Evolutionary conservation across 2,888 invertebrate genomes (phyloP), one percentile per base, ranked within the genome.

Genomic region (Cheilosia grossa): DNA sequence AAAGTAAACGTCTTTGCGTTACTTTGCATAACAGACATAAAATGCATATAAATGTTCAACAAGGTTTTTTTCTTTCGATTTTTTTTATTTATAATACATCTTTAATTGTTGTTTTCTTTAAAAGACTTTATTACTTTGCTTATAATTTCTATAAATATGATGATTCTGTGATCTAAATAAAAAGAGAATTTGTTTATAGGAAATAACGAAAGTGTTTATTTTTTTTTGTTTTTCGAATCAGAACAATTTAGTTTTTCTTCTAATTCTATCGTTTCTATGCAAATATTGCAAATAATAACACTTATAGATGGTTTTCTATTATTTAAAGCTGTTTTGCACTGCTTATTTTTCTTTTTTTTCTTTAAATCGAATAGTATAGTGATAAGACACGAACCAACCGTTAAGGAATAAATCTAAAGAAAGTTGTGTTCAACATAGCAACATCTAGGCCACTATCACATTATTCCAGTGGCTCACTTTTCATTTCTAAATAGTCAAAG

Each of bases 281-380:
- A 83, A 83, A 83, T 83, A 83, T 83, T 83, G 83, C 83, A 83
- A 83, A 83, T 83, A 80, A 83, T 69, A 79, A 74, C 74, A 79
- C 63, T 73, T 74, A 40, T 49, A 58, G 74, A 73, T 63, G 53
- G 64, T 58, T 42, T 61, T 59, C 64, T 75, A 75, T 69, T 63
- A 44, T 72, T 77, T 66, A 72, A 77, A 77, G 73, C 67, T 73
- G 27, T 58, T 82, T 82, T 82, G 82, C 67, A 82, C 82, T 78
- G 73, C 13, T 21, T n/a, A n/a, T 53, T 67, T 49, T 67, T 67
- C 37, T 58, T 9, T 40, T 59, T 67, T 44, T 58, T 9, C 9
- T 30, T 69, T 69, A 69, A 63, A 56, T 73, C 17, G 19, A 47
- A 54, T 67, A 61, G 49, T 67, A 54, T 40, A 63, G 63, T 81